These are phyloP conservation scores for Erythrolamprus reginae DNA, from an alignment of 2,113 vertebrate genomes.

Conservation along the genomic window DNA sequence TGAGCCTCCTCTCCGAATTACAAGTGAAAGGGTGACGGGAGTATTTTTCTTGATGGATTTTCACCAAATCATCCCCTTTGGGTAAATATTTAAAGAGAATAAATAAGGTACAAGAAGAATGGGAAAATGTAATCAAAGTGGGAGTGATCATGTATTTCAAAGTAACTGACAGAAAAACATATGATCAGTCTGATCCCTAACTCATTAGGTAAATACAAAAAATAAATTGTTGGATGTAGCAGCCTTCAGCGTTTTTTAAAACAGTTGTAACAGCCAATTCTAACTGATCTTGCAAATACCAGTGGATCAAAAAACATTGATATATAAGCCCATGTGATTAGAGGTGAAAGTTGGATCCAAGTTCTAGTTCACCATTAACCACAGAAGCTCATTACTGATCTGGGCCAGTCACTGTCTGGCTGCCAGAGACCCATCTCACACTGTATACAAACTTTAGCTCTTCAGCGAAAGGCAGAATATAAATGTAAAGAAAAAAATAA, in stretches of 20 bases:
- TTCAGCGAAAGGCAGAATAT: background rate
- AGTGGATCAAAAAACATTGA: background rate
- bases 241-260: background rate
- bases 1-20: background rate
- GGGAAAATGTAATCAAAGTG: background rate
- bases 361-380: background rate
- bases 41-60: background rate
- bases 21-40: background rate
- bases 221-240: background rate
- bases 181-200: background rate
- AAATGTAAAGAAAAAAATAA: background rate
- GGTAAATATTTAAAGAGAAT: background rate
- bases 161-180: background rate
- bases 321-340: background rate
- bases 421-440: background rate
- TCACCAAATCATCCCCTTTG: background rate
- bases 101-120: background rate
- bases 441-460: background rate
- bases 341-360: background rate
- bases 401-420: background rate
- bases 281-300: background rate
- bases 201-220: background rate
- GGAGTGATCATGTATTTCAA: background rate
- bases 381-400: background rate
- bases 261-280: background rate